These are phyloP conservation scores for Anomalospiza imberbis DNA, from an alignment of 2,797 vertebrate species.

Conservation along the genomic window DNA sequence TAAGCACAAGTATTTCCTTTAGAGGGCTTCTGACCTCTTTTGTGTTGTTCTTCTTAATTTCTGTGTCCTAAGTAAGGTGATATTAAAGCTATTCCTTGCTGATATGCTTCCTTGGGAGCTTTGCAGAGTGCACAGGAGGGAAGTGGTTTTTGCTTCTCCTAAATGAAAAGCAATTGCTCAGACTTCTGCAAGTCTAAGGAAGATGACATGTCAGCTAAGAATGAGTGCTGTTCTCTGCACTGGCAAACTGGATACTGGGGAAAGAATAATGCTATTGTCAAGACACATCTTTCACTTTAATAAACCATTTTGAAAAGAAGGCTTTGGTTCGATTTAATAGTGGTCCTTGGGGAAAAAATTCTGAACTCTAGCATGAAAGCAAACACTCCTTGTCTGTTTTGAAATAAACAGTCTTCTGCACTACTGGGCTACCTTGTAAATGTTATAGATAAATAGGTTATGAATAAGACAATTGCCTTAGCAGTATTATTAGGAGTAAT, in stretches of 20 bases:
- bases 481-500: background rate
- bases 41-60: conserved; percentile 6
- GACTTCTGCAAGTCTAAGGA: background rate
- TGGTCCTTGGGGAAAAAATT: background rate
- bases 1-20: background rate
- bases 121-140: background rate
- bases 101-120: background rate
- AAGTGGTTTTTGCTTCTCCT: background rate
- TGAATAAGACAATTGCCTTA: background rate
- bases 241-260: background rate
- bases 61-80: conserved; percentile 9
- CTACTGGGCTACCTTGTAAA: background rate
- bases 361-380: background rate
- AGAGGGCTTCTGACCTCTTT: conserved; percentile 48
- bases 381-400: background rate
- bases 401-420: background rate
- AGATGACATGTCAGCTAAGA: background rate
- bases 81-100: conserved; percentile 14
- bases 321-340: background rate
- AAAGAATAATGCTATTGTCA: background rate
- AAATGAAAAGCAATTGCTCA: conserved; percentile 11
- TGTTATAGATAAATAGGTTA: background rate
- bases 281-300: background rate
- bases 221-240: background rate
- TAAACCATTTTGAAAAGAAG: background rate